A percentile compares a stretch with the other conserved stretches of the same genome.
Conservation (phyloP, 2,113 vertebrate species). For the Festucalex cinctus region DNA sequence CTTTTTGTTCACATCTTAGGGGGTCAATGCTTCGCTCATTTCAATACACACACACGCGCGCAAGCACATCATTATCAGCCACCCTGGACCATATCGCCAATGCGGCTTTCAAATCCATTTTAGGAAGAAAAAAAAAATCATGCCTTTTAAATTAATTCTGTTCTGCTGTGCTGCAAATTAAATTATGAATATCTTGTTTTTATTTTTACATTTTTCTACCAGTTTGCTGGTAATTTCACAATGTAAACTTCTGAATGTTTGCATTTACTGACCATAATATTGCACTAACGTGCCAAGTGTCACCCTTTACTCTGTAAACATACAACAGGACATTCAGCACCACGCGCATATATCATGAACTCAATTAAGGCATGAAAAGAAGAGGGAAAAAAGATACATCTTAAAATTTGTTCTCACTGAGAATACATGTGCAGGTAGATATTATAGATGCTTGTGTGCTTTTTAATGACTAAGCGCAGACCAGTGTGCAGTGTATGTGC, state of each 20-base stretch:
- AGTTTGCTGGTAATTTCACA: conserved; percentile 36
- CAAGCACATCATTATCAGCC: conserved; percentile 13
- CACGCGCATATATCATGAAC: conserved; percentile 46
- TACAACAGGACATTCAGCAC: conserved; percentile 66
- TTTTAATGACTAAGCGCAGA: conserved; percentile 50
- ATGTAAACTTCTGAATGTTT: conserved; percentile 64
- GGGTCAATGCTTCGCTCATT: conserved; percentile 58
- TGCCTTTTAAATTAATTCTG: conserved; percentile 36
- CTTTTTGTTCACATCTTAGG: conserved; percentile 52
- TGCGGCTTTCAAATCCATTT: background rate
- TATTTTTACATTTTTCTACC: conserved; percentile 26
- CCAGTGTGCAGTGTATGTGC: conserved; percentile 37
- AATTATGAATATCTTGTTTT: conserved; percentile 18
- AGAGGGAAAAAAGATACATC: conserved; percentile 23
- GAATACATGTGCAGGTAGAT: conserved; percentile 66
- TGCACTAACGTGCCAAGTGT: conserved; percentile 35
- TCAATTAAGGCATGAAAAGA: conserved; percentile 64
- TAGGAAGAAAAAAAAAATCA: conserved; percentile 21
- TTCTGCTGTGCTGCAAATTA: conserved; percentile 22
- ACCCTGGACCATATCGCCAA: background rate
- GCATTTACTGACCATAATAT: conserved; percentile 34
- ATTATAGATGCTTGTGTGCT: conserved; percentile 55
- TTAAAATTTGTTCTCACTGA: conserved; percentile 49
- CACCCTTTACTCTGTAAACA: conserved; percentile 59
- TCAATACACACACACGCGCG: conserved; percentile 16